Base-by-base conservation (phyloP, 2,888 invertebrate genomes). In the Rhamphomyia laevipes region DNA sequence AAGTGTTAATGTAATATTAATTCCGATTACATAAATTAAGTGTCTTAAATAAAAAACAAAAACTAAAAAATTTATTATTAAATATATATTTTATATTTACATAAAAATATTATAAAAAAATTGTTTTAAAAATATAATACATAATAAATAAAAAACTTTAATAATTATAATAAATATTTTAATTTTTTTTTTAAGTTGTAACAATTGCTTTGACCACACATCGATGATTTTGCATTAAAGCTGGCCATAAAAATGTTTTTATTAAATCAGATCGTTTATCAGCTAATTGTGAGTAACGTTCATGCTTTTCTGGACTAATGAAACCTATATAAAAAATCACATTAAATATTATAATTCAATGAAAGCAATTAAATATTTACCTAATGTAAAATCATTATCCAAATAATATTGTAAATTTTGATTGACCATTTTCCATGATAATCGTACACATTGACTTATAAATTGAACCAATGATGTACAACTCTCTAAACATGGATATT, bases 191-290 rank as follows among this genome's bases (percentile, higher is more conserved):
- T 51, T 17, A 45, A 16, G 15, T 91, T 54, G 89, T 78, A 40
- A 92, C 90, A 23, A 91, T 82, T 3, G 88, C 91, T 66, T 90
- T 84, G 70, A 86, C 84, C 51, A 88, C 84, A 66, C 86, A 90
- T 41, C 78, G 76, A 58, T 80, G 82, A 21, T 80, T 80, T 55
- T 86, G 84, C 69, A 88, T 74, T 43, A 92, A 74, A 1, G 88
- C 85, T 1, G 92, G 92, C 92, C 92, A 92, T 46, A 92, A 74
- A 69, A 88, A 90, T 3, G 84, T 81, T 63, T 81, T 80, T 59
- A 92, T 84, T 44, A 80, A 76, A 63, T 84, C 82, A 10, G 82
- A 82, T 56, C 81, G 80, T 2, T 81, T 77, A 63, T 88, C 83
- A 1, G 89, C 82, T 1, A 86, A 81, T 1, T 80, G 73, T 61